A percentile compares a stretch with the other conserved stretches of the same genome.
Evolutionary conservation across 2,888 invertebrate genomes (phyloP).

Genomic region (Crocallis elinguaria): DNA sequence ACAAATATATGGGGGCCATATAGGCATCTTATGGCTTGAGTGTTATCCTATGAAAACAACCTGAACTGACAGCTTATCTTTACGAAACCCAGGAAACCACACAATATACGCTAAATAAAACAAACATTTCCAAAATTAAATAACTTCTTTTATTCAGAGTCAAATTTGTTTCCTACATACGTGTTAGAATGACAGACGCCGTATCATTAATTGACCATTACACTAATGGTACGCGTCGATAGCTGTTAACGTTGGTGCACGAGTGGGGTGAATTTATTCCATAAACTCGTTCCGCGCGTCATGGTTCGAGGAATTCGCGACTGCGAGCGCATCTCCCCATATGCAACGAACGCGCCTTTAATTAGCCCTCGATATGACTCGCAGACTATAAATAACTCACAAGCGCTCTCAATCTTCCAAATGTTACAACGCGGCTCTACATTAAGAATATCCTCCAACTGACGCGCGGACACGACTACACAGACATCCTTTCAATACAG

Average conservation of each 20-base stretch:
- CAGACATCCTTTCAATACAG: slow-evolving; percentile 62
- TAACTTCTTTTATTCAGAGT: slow-evolving; percentile 85
- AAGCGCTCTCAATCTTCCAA: slow-evolving; percentile 36
- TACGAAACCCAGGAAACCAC: background rate
- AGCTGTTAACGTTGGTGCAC: slow-evolving; percentile 69
- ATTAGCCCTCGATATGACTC: slow-evolving; percentile 58
- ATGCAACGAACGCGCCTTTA: slow-evolving; percentile 43
- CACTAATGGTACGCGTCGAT: slow-evolving; percentile 76
- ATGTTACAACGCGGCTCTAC: slow-evolving; percentile 35
- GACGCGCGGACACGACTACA: slow-evolving; percentile 48
- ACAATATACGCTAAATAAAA: slow-evolving; percentile 59
- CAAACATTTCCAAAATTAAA: slow-evolving; percentile 82
- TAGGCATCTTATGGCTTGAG: too few species aligned
- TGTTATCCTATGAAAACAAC: too few species aligned
- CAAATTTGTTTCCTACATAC: slow-evolving; percentile 84
- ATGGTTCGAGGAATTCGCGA: slow-evolving; percentile 38
- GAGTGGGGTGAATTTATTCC: slow-evolving; percentile 60
- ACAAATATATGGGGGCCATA: too few species aligned
- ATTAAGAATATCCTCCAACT: slow-evolving; percentile 27
- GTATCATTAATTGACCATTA: slow-evolving; percentile 80
- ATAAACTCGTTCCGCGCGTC: slow-evolving; percentile 49
- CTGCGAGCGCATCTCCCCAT: slow-evolving; percentile 16
- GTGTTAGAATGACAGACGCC: slow-evolving; percentile 82
- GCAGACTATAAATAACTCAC: slow-evolving; percentile 60
- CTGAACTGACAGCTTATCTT: too few species aligned